phyloP scores from a whole-genome alignment of 2,888 invertebrate species.

The Bursaphelenchus okinawaensis region DNA sequence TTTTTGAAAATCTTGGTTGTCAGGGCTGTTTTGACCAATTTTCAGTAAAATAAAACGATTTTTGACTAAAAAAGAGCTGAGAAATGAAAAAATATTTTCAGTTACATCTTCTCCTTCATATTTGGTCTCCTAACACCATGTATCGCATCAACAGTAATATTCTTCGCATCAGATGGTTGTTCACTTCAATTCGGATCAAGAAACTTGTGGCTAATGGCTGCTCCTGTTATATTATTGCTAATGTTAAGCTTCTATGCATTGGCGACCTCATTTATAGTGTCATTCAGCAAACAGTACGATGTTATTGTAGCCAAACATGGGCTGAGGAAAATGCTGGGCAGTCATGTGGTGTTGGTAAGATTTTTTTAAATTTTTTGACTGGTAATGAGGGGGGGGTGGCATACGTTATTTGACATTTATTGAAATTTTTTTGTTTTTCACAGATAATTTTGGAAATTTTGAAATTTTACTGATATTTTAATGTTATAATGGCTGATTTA shows the following conservation, averaged over 20 bases:
- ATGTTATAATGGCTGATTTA: background rate
- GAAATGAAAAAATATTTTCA: conserved; percentile 16
- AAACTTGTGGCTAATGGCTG: conserved; percentile 47
- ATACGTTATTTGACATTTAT: too few relatives aligned
- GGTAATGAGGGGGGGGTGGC: too few relatives aligned
- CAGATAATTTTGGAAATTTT: too few relatives aligned
- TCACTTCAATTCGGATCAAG: conserved; percentile 31
- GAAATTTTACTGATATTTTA: background rate
- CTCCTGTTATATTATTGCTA: conserved; percentile 44
- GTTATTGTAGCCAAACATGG: conserved; percentile 39
- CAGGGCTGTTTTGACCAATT: too few relatives aligned
- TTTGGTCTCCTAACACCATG: conserved; percentile 45
- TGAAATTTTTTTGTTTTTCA: too few relatives aligned
- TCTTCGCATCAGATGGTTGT: conserved; percentile 39
- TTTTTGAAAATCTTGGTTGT: too few relatives aligned
- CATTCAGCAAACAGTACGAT: conserved; percentile 49
- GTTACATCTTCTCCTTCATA: conserved; percentile 34
- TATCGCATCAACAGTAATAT: conserved; percentile 34
- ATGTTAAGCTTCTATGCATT: conserved; percentile 49
- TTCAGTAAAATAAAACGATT: too few relatives aligned
- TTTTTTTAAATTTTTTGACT: background rate
- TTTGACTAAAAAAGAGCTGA: too few relatives aligned
- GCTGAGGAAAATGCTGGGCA: conserved; percentile 37
- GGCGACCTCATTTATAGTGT: conserved; percentile 45
- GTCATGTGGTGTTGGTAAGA: conserved; percentile 43